phyloP scores from a whole-genome alignment of 2,888 invertebrate genomes.

The Prosapia bicincta region DNA sequence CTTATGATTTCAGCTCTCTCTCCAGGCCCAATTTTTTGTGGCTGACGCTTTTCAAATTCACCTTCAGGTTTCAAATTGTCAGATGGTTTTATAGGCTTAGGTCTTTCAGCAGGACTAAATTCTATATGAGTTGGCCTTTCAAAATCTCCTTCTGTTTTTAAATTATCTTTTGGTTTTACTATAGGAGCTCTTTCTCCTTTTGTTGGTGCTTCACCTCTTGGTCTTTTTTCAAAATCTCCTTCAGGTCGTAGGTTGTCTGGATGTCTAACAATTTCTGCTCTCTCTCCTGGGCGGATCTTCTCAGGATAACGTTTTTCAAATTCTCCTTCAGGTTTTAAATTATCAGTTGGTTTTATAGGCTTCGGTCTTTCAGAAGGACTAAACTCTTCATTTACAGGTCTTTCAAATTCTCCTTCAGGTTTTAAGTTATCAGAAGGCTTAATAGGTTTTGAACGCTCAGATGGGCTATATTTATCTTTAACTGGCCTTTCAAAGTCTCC shows the following conservation, averaged over 20 bases:
- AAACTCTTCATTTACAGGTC: conserved; percentile 44
- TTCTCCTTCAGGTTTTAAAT: conserved; percentile 43
- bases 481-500: conserved; percentile 48
- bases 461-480: conserved; percentile 42
- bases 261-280: conserved; percentile 50
- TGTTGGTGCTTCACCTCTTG: conserved; percentile 45
- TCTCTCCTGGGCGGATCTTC: conserved; percentile 45
- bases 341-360: conserved; percentile 40
- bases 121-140: conserved; percentile 46
- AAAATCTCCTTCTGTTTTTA: conserved; percentile 49
- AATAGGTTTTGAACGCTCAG: conserved; percentile 44
- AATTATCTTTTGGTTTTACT: conserved; percentile 49
- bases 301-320: conserved; percentile 44
- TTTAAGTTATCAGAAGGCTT: conserved; percentile 54
- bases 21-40: conserved; percentile 50
- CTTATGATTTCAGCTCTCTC: conserved; percentile 59
- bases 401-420: conserved; percentile 46
- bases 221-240: conserved; percentile 53
- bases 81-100: conserved; percentile 48
- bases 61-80: conserved; percentile 53
- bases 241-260: conserved; percentile 53
- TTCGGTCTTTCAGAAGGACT: conserved; percentile 39
- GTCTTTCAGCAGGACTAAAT: conserved; percentile 54
- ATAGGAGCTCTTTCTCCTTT: conserved; percentile 48
- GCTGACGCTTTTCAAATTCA: conserved; percentile 45